Percentiles rank a stretch among this genome's conserved stretches.
phyloP scores from a whole-genome alignment of 2,113 vertebrate genomes.

The Nothocercus nigrocapillus region DNA sequence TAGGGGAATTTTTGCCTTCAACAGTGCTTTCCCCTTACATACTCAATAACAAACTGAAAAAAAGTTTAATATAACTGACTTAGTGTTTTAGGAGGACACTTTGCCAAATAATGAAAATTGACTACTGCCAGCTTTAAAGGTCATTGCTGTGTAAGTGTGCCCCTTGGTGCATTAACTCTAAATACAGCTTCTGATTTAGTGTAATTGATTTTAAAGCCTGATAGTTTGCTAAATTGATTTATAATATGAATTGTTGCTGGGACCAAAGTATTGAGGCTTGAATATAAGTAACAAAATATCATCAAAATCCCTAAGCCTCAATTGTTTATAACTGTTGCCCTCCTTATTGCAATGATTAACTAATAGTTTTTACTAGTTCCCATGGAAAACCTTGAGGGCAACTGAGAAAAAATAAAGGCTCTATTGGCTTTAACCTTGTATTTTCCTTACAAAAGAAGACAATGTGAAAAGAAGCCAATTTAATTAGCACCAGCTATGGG shows the following conservation, averaged over 20 bases:
- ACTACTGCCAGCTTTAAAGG: constrained; percentile 64
- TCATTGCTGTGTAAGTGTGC: constrained; percentile 35
- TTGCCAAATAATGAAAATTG: constrained; percentile 46
- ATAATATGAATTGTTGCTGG: constrained; percentile 56
- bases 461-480: neutral
- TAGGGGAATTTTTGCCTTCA: neutral
- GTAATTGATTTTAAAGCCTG: constrained; percentile 73
- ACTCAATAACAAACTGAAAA: constrained; percentile 31
- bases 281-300: constrained; percentile 28
- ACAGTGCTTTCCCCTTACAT: neutral
- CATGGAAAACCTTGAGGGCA: neutral
- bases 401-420: neutral
- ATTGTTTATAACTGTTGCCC: neutral
- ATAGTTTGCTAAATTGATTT: constrained; percentile 69
- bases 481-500: neutral
- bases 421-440: neutral
- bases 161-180: constrained; percentile 39
- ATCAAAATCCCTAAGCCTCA: neutral
- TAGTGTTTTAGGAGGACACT: constrained; percentile 13
- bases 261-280: constrained; percentile 39
- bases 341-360: neutral
- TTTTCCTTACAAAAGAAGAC: neutral
- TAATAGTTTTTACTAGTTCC: neutral
- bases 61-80: constrained; percentile 59
- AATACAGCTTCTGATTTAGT: constrained; percentile 51